Evolutionary conservation across 2,797 vertebrate genomes (phyloP), one percentile per base, ranked within the genome.

Genomic region (Rhinogobio ventralis): DNA sequence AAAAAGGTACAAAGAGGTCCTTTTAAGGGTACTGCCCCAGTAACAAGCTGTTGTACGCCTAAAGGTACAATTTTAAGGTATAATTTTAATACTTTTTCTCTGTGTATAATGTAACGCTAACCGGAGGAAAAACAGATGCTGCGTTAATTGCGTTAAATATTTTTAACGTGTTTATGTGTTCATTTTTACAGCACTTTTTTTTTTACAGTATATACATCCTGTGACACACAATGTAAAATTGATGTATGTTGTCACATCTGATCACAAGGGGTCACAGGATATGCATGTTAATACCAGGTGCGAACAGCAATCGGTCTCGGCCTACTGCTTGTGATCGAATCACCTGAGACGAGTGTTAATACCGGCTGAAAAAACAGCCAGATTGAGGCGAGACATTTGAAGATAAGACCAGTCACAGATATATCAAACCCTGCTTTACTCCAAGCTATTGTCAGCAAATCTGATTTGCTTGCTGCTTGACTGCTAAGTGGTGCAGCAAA

Each of bases 401-500:
- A 42, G 73, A 68, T 55, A 17, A 23, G 46, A 30, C 45, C 60
- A 30, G 46, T 53, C 49, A 30, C 73, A 55, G n/a, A 76, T 76
- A 19, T 25, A 76, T 76, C 73, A 76, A 76, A 53, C 62, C 30
- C 36, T n/a, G 36, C 51, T 69, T 62, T 79, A 36, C 75, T 64
- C 28, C 23, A 60, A 84, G 67, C 66, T 79, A 57, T 72, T 64
- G 76, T 71, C 42, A 71, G 83, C 28, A 49, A 71, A 84, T 84
- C 42, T 36, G 53, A 79, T 84, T 84, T 71, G 8, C 75, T 72
- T 60, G 76, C 11, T 49, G 55, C 73, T 79, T 85, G 75, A 71
- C 76, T 85, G 76, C 45, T 79, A 79, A 85, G 76, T 85, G 83
- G 53, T 79, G 83, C 45, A 51, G 68, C 76, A 69, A 77, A 77